Evolutionary conservation across 2,888 invertebrate genomes (phyloP).

Genomic region (Anarsia innoxiella): DNA sequence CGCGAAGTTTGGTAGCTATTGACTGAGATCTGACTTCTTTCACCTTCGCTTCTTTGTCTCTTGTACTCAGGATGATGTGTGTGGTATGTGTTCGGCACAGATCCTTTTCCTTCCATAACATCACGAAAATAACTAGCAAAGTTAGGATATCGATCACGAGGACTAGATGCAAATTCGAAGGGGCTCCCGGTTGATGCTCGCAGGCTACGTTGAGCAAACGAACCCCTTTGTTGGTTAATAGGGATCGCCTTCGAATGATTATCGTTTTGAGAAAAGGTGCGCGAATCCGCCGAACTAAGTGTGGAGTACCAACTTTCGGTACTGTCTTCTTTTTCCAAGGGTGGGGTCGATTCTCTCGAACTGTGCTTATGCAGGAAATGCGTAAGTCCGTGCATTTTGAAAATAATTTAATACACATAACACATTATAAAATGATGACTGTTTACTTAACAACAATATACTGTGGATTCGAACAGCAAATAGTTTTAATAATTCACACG

Average conservation of each 20-base stretch:
- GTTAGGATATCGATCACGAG: conserved; percentile 58
- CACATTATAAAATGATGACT: too few relatives aligned
- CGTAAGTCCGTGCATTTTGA: conserved; percentile 65
- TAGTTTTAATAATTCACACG: too few relatives aligned
- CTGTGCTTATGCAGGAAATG: conserved; percentile 56
- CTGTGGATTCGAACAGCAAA: too few relatives aligned
- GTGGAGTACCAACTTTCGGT: conserved; percentile 64
- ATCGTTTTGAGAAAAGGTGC: conserved; percentile 29
- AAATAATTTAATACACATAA: conserved; percentile 4
- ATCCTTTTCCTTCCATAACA: conserved; percentile 42
- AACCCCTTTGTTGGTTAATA: conserved; percentile 38
- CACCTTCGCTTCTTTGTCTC: conserved; percentile 44
- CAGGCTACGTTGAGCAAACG: conserved; percentile 40
- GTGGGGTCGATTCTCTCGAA: conserved; percentile 45
- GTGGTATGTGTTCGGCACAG: conserved; percentile 34
- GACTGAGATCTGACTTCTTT: conserved; percentile 40
- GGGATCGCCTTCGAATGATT: conserved; percentile 37
- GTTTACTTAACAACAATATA: too few relatives aligned
- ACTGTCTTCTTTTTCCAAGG: conserved; percentile 56
- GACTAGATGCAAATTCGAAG: conserved; percentile 55
- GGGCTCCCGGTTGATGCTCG: conserved; percentile 40
- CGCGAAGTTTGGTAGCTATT: conserved; percentile 47
- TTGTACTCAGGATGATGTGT: conserved; percentile 44
- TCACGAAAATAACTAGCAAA: conserved; percentile 66
- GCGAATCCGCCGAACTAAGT: conserved; percentile 39